Conservation (phyloP, 2,797 vertebrate species). For the Rallus crepitans region DNA sequence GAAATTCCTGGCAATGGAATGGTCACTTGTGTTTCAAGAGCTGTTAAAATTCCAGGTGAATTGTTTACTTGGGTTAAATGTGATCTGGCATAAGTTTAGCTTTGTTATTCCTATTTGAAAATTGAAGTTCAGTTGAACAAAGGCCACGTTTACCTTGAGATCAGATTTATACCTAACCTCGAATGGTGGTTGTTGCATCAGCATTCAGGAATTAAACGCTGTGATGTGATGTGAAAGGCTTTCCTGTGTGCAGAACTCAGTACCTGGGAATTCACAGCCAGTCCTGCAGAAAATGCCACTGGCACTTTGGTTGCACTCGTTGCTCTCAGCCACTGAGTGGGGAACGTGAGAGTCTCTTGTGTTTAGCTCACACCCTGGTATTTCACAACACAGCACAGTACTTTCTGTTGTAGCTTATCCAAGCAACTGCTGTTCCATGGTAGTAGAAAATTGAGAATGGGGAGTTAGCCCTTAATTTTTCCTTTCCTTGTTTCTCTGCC, state of each 20-base stretch:
- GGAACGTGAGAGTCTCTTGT: neutral
- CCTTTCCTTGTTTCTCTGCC: neutral
- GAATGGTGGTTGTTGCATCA: neutral
- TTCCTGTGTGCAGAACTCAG: neutral
- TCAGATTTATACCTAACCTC: neutral
- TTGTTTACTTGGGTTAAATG: neutral
- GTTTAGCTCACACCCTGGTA: neutral
- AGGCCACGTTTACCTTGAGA: neutral
- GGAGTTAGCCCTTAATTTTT: neutral
- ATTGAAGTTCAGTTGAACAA: neutral
- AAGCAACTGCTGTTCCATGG: neutral
- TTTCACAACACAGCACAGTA: neutral
- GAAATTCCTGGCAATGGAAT: neutral
- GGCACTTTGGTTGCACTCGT: accelerated
- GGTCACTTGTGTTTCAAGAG: neutral
- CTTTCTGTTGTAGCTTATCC: neutral
- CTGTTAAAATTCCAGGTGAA: neutral
- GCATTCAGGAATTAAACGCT: accelerated
- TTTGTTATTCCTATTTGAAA: neutral
- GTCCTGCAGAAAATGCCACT: neutral
- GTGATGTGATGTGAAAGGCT: neutral
- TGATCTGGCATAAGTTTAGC: neutral
- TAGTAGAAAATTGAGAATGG: neutral
- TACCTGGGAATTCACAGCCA: neutral
- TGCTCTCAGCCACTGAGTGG: neutral